Evolutionary conservation across 1,140 invertebrate species (phyloP).

Genomic region (Lepidostoma basale): DNA sequence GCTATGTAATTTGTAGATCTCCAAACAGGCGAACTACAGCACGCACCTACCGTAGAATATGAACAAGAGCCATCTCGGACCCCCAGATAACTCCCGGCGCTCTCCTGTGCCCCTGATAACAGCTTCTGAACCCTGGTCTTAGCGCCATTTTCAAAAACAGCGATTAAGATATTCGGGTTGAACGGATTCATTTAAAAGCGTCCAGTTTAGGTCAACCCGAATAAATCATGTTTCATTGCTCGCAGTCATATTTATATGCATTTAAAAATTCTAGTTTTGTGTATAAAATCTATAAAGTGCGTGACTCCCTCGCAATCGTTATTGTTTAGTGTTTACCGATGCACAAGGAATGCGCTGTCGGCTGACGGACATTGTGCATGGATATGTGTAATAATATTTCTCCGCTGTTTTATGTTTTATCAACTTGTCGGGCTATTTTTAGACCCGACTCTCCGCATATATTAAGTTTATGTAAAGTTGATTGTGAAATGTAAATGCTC

Average conservation of each 20-base stretch:
- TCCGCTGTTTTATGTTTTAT: slow-evolving; percentile 11
- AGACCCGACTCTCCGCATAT: neutral
- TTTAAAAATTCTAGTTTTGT: too few relatives aligned
- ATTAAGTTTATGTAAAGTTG: slow-evolving; percentile 17
- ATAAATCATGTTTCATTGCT: too few relatives aligned
- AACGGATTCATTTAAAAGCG: too few relatives aligned
- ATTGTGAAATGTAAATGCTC: neutral
- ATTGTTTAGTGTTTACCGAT: neutral
- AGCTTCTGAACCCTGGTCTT: neutral
- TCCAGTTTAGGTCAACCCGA: too few relatives aligned
- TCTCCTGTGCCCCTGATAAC: neutral
- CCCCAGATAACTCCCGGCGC: neutral
- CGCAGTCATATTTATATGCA: too few relatives aligned
- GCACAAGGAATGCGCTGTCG: neutral
- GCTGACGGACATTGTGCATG: neutral
- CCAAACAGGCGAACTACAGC: neutral
- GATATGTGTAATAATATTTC: slow-evolving; percentile 1
- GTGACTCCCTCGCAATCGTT: too few relatives aligned
- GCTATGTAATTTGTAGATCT: slow-evolving; percentile 4
- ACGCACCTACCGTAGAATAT: too few relatives aligned
- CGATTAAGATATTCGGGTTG: too few relatives aligned
- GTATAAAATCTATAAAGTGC: too few relatives aligned
- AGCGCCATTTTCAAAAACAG: neutral
- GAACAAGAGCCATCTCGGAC: too few relatives aligned
- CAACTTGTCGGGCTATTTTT: slow-evolving; percentile 16